A percentile compares a stretch with the other conserved stretches of the same genome.
These are phyloP conservation scores for Folsomia candida DNA, from an alignment of 2,888 invertebrate species.

Conservation along the genomic window DNA sequence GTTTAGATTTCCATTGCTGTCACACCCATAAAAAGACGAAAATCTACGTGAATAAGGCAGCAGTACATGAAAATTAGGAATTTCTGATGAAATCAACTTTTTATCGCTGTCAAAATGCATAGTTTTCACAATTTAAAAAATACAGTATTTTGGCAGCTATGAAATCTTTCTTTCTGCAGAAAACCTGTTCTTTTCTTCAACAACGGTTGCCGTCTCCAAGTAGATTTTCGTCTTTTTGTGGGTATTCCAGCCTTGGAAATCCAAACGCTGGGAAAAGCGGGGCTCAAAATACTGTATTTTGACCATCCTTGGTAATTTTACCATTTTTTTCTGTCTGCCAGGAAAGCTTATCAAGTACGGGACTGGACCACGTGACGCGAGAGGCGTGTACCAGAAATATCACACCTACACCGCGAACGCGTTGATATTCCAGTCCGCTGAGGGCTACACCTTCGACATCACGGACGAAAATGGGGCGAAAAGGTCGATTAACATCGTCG, in stretches of 20 bases:
- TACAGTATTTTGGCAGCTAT: too few relatives aligned
- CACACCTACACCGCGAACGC: slow-evolving; percentile 14
- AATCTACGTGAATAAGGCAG: too few relatives aligned
- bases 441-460: not conserved
- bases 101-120: too few relatives aligned
- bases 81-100: too few relatives aligned
- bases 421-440: not conserved
- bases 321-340: not conserved
- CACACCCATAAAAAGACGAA: too few relatives aligned
- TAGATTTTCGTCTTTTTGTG: too few relatives aligned
- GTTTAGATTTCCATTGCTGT: too few relatives aligned
- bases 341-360: slow-evolving; percentile 36
- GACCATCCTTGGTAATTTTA: not conserved
- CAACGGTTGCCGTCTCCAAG: not conserved
- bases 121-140: too few relatives aligned
- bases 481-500: slow-evolving; percentile 15
- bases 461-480: not conserved
- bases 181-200: not conserved
- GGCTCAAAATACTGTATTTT: too few relatives aligned
- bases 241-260: not conserved
- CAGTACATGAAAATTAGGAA: too few relatives aligned
- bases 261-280: not conserved
- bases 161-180: too few relatives aligned
- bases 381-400: not conserved
- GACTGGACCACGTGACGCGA: slow-evolving; percentile 8